Conservation (phyloP, 2,113 vertebrate genomes). For the Paradoxurus hermaphroditus region DNA sequence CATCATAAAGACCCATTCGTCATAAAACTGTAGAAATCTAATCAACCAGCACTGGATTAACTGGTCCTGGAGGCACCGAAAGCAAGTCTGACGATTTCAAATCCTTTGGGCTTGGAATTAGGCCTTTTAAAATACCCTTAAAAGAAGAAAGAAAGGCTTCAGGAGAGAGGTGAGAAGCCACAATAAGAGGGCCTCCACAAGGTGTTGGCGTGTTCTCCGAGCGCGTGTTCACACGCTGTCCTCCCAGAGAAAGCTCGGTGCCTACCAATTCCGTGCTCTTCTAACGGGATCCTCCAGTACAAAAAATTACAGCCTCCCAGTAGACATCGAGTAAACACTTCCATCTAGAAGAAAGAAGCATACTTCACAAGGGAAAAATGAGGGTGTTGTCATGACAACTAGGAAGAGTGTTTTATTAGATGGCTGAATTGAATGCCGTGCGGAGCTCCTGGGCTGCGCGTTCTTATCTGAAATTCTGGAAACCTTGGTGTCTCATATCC, state of each 20-base stretch:
- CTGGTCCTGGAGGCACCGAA: neutral
- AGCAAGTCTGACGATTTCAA: neutral
- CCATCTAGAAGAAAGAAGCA: neutral
- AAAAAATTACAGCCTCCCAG: constrained; percentile 32
- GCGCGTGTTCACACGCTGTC: accelerated
- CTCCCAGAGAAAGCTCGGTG: neutral
- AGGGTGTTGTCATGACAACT: constrained; percentile 60
- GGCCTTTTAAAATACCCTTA: neutral
- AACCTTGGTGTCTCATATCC: neutral
- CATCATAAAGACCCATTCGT: neutral
- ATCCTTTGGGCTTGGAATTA: neutral
- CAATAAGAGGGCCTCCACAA: neutral
- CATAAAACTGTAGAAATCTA: neutral
- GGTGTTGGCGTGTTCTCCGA: neutral
- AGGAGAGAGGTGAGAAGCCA: neutral
- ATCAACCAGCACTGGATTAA: neutral
- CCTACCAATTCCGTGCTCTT: neutral
- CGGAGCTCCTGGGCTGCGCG: neutral
- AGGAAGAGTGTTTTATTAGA: neutral
- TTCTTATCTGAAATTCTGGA: neutral
- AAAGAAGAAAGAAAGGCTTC: neutral
- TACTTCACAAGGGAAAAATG: neutral
- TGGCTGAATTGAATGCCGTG: neutral
- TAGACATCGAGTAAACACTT: constrained; percentile 25
- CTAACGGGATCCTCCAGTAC: neutral